Evolutionary conservation across 1,140 invertebrate species (phyloP).

Genomic region (Dufourea novaeangliae): DNA sequence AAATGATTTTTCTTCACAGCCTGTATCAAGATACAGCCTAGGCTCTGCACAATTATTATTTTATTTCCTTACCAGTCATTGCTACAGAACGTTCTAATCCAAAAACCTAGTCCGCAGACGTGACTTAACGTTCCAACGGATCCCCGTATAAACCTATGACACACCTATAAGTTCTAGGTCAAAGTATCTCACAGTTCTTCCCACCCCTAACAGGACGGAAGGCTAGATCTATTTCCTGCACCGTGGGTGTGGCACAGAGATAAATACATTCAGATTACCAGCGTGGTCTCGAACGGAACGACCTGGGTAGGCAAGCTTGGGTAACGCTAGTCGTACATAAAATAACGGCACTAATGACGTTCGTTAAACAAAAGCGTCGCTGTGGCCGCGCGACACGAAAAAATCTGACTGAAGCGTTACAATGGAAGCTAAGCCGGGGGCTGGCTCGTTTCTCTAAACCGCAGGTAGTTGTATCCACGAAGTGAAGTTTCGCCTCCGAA

Average conservation of each 20-base stretch:
- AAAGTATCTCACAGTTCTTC: no score
- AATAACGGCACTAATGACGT: slow-evolving; percentile 28
- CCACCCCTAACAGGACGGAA: background rate
- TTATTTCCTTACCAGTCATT: no score
- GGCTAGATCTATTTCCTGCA: background rate
- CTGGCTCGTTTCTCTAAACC: slow-evolving; percentile 30
- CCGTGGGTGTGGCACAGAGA: background rate
- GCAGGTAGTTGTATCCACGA: slow-evolving; percentile 15
- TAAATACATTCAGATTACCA: slow-evolving; percentile 1
- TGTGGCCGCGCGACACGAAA: background rate
- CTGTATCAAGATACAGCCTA: background rate
- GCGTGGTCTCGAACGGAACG: background rate
- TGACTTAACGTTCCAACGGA: background rate
- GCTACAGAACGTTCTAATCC: slow-evolving; percentile 4
- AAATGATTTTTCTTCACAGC: slow-evolving; percentile 29
- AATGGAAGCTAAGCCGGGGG: background rate
- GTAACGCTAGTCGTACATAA: slow-evolving; percentile 2
- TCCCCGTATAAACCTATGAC: background rate
- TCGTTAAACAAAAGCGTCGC: slow-evolving; percentile 13
- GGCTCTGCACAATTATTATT: no score
- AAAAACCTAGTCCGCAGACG: background rate
- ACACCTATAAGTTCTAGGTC: background rate
- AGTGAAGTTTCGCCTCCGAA: slow-evolving; percentile 33
- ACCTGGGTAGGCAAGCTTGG: background rate
- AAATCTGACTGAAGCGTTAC: slow-evolving; percentile 4